Conservation (phyloP, 2,113 vertebrate genomes). For the Sapajus apella region DNA sequence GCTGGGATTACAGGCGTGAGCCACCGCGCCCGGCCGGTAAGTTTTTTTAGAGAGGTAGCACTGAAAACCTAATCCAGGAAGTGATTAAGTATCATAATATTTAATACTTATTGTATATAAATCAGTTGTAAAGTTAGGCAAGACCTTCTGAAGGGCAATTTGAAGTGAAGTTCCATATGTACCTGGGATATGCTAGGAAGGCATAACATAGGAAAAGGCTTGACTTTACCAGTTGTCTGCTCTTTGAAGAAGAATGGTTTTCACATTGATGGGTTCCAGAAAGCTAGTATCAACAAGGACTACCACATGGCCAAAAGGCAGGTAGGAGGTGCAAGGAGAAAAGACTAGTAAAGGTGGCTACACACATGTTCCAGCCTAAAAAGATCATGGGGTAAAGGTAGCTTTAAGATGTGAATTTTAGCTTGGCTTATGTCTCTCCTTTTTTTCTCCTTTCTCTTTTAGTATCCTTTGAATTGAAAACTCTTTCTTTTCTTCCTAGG, state of each 20-base stretch:
- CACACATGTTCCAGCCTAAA: not conserved
- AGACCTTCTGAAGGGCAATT: conserved; percentile 10
- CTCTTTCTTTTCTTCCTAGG: not conserved
- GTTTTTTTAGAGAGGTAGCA: not conserved
- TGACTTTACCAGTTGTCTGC: not conserved
- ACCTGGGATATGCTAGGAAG: not conserved
- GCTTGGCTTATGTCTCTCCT: not conserved
- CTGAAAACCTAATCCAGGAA: conserved; percentile 23
- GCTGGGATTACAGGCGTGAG: too few species aligned
- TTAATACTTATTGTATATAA: not conserved
- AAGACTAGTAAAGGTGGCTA: too few species aligned
- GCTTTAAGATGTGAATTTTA: not conserved
- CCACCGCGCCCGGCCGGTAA: not conserved
- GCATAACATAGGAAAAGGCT: not conserved
- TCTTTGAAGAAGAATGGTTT: not conserved
- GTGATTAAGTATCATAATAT: not conserved
- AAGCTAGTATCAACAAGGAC: not conserved
- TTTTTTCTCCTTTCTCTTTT: not conserved
- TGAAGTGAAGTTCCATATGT: not conserved
- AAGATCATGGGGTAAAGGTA: not conserved
- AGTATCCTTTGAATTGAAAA: not conserved
- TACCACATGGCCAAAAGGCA: not conserved
- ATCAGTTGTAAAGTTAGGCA: not conserved
- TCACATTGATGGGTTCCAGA: not conserved
- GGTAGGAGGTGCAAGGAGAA: not conserved